phyloP scores from a whole-genome alignment of 2,888 invertebrate genomes.

The Lycophotia porphyrea region DNA sequence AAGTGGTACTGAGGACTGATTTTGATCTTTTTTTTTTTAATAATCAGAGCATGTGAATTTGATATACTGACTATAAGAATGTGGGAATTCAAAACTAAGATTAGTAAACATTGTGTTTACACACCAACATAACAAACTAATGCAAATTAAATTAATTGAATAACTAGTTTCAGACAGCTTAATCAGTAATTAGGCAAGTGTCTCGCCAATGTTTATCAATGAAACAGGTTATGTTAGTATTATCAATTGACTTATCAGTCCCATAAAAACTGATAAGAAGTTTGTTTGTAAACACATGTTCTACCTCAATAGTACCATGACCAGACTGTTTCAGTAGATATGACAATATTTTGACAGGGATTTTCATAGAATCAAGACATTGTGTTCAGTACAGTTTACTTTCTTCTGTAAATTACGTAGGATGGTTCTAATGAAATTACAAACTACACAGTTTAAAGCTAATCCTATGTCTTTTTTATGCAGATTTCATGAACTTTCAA shows the following conservation, averaged over 20 bases:
- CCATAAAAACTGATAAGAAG: conserved; percentile 52
- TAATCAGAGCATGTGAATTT: conserved; percentile 27
- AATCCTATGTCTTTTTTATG: conserved; percentile 28
- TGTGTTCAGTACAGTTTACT: conserved; percentile 8
- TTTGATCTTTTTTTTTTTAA: conserved; percentile 33
- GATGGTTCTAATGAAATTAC: not conserved
- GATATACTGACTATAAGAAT: conserved; percentile 15
- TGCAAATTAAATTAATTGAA: conserved; percentile 3
- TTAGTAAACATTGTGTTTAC: conserved; percentile 6
- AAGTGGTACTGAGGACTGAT: conserved; percentile 53
- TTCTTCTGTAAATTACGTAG: not conserved
- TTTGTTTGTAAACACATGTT: conserved; percentile 57
- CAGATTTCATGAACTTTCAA: conserved; percentile 34
- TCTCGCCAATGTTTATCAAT: conserved; percentile 52
- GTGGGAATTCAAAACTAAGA: conserved; percentile 14
- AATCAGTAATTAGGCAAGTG: conserved; percentile 45
- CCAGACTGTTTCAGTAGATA: not conserved
- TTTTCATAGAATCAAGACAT: not conserved
- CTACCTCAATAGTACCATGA: conserved; percentile 15
- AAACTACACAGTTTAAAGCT: conserved; percentile 17
- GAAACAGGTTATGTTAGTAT: conserved; percentile 37
- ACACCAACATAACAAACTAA: not conserved
- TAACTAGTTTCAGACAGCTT: conserved; percentile 5
- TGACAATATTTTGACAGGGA: not conserved
- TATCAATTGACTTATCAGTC: conserved; percentile 43